Conservation (phyloP, 2,113 vertebrate species). For the Ailurus styani region DNA sequence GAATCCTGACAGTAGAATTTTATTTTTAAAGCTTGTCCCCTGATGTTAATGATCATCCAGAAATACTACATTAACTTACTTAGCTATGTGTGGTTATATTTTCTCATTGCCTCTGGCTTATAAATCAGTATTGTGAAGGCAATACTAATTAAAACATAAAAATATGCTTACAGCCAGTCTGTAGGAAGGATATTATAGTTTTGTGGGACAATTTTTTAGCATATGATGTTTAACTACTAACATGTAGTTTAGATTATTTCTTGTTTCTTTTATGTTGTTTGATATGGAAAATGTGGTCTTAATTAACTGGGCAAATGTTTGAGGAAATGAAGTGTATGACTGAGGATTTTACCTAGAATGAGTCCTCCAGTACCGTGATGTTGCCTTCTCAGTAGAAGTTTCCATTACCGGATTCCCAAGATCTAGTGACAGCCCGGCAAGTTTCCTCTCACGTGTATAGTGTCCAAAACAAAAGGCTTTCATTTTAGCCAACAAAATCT, state of each 20-base stretch:
- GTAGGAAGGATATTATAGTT: neutral
- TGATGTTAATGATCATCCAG: neutral
- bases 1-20: neutral
- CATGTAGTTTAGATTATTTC: neutral
- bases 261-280: neutral
- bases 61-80: neutral
- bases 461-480: neutral
- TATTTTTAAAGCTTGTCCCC: neutral
- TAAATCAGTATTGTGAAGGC: neutral
- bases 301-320: neutral
- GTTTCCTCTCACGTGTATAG: neutral
- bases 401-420: neutral
- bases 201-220: neutral
- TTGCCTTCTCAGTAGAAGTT: neutral
- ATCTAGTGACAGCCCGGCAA: neutral
- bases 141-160: neutral
- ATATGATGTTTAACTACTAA: neutral
- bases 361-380: neutral
- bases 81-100: neutral
- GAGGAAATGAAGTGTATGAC: neutral
- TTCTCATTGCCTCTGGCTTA: neutral
- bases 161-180: neutral
- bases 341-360: neutral
- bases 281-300: neutral
- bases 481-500: neutral